Evolutionary conservation across 2,797 vertebrate species (phyloP).

Genomic region (Acropternis orthonyx): DNA sequence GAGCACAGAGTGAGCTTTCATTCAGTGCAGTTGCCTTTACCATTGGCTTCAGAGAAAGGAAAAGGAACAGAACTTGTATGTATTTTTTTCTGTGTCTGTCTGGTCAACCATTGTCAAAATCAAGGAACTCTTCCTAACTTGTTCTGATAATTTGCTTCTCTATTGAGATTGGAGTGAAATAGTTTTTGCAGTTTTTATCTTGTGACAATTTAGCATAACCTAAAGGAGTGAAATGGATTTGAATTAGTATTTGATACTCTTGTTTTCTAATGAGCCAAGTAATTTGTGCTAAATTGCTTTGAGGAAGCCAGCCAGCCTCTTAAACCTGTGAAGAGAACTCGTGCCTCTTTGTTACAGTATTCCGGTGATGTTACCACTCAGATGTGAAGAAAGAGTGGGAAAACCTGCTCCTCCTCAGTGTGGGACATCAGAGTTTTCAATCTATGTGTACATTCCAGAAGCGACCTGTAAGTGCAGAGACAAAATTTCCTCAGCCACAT

Average conservation of each 20-base stretch:
- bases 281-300: background rate
- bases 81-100: background rate
- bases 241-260: background rate
- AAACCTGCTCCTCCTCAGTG: background rate
- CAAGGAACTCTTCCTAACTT: background rate
- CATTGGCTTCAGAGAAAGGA: background rate
- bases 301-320: background rate
- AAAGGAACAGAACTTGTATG: background rate
- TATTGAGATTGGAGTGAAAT: background rate
- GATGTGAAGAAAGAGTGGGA: background rate
- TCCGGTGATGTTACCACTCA: background rate
- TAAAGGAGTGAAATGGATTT: background rate
- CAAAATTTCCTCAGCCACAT: background rate
- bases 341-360: background rate
- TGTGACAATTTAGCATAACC: background rate
- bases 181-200: background rate
- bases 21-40: background rate
- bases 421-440: background rate
- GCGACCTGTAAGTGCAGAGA: background rate
- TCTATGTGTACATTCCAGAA: background rate
- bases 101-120: background rate
- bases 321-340: background rate
- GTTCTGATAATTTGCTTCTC: background rate
- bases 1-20: background rate
- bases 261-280: background rate